Conservation (phyloP, 2,113 vertebrate species). For the Daphoenositta chrysoptera region DNA sequence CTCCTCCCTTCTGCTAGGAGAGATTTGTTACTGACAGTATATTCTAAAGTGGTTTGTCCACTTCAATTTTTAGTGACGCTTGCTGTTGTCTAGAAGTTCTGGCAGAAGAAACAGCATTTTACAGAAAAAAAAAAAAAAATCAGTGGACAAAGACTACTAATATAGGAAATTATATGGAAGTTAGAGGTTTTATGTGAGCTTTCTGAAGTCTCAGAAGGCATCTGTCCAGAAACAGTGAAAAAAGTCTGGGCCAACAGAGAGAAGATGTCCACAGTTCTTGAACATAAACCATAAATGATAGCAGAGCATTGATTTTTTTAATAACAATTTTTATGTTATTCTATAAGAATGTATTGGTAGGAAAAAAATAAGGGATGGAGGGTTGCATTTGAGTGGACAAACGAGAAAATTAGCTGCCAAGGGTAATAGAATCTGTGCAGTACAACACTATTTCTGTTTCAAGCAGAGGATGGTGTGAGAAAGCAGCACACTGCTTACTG, state of each 20-base stretch:
- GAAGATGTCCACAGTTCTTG: background rate
- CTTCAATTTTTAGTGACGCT: background rate
- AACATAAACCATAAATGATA: background rate
- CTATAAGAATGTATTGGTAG: background rate
- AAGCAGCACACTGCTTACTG: background rate
- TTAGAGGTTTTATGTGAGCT: background rate
- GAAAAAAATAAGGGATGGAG: background rate
- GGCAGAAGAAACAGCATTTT: background rate
- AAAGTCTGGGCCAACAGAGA: background rate
- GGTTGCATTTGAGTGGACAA: conserved; percentile 23
- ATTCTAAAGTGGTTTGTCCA: background rate
- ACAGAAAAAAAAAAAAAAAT: background rate
- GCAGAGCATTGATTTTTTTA: conserved; percentile 21
- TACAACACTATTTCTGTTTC: background rate
- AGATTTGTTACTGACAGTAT: background rate
- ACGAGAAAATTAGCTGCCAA: conserved; percentile 40
- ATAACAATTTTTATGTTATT: conserved; percentile 16
- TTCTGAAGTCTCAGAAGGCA: background rate
- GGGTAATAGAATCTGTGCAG: conserved; percentile 18
- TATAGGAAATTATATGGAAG: background rate
- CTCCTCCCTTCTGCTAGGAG: background rate
- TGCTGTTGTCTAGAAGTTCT: background rate
- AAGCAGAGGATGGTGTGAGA: background rate
- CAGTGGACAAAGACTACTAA: background rate
- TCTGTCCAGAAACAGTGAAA: background rate